These are phyloP conservation scores for Eristalis arbustorum DNA, from an alignment of 2,888 invertebrate genomes.

Conservation along the genomic window DNA sequence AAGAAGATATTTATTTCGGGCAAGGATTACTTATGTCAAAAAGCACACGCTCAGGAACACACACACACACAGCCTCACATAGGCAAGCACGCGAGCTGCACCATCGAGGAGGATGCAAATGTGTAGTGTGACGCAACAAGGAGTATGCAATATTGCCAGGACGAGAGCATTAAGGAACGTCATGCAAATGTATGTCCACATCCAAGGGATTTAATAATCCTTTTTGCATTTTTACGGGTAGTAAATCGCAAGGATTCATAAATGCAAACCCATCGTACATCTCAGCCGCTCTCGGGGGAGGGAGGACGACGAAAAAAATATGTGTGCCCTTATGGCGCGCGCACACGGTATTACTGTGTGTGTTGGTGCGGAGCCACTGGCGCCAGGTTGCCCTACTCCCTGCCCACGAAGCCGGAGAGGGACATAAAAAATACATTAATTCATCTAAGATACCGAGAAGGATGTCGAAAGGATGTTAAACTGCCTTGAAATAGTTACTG, in stretches of 20 bases:
- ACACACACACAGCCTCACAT: not conserved
- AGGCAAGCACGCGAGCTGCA: too few relatives aligned
- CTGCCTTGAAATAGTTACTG: conserved; percentile 40
- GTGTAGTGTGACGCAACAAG: not conserved
- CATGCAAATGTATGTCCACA: conserved; percentile 38
- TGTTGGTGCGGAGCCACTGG: conserved; percentile 11
- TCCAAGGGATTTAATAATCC: conserved; percentile 52
- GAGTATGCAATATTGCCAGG: not conserved
- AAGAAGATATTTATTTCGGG: conserved; percentile 29
- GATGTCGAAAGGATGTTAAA: conserved; percentile 54
- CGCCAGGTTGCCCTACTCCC: conserved; percentile 15
- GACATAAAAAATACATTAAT: conserved; percentile 39
- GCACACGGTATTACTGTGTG: not conserved
- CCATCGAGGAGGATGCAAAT: not conserved
- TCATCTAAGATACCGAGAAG: conserved; percentile 38
- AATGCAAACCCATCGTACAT: conserved; percentile 3
- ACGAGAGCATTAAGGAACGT: conserved; percentile 13
- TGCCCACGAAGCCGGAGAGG: not conserved
- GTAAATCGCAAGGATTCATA: conserved; percentile 41
- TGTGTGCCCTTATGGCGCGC: not conserved
- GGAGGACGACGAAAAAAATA: not conserved
- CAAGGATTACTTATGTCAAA: conserved; percentile 33
- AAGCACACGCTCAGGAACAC: not conserved
- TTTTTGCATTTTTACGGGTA: conserved; percentile 28
- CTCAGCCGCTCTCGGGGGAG: not conserved